These are phyloP conservation scores for Chlorops oryzae DNA, from an alignment of 1,140 invertebrate genomes.

Conservation along the genomic window DNA sequence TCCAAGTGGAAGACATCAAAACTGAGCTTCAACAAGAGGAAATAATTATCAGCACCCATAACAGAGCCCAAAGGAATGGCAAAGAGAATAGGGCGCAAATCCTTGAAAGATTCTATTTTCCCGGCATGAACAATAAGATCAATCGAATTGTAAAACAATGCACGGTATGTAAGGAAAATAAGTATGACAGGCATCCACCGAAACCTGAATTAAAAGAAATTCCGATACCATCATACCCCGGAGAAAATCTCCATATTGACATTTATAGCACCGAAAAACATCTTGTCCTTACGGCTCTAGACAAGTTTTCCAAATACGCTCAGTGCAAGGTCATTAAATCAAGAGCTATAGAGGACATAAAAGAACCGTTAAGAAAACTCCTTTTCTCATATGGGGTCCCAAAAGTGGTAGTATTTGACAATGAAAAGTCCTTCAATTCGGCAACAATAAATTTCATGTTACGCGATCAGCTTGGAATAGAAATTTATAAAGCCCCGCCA, in stretches of 20 bases:
- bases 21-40: not conserved
- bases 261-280: not conserved
- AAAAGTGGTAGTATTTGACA: constrained; percentile 19
- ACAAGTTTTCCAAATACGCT: constrained; percentile 8
- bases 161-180: not conserved
- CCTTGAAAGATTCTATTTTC: no score
- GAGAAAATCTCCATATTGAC: not conserved
- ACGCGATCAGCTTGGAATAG: constrained; percentile 13
- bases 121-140: not conserved
- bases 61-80: no score
- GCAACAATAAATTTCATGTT: constrained; percentile 15
- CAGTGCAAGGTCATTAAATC: constrained; percentile 1
- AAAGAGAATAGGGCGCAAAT: no score
- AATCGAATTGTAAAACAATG: not conserved
- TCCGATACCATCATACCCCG: not conserved
- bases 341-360: constrained; percentile 8
- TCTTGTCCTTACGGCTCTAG: not conserved
- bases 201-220: no score
- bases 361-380: constrained; percentile 4
- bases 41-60: not conserved
- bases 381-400: constrained; percentile 20
- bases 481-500: constrained; percentile 10
- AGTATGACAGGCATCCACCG: not conserved
- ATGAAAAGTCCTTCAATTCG: constrained; percentile 22
- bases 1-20: not conserved